Conservation (phyloP, 1,140 invertebrate genomes). For the Anoplophora glabripennis region DNA sequence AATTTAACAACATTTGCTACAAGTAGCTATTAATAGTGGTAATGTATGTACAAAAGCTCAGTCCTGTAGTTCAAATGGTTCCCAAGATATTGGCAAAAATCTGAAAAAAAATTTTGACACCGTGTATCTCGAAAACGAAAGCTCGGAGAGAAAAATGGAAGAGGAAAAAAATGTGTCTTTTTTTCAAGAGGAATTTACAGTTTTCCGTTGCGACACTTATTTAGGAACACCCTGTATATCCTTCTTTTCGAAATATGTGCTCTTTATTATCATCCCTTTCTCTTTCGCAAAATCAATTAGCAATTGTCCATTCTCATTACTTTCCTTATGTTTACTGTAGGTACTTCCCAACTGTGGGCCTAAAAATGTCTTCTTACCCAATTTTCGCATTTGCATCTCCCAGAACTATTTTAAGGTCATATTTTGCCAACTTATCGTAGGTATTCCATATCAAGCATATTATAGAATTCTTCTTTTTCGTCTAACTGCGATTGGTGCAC, state of each 20-base stretch:
- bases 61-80: too few relatives aligned
- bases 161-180: too few relatives aligned
- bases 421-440: background rate
- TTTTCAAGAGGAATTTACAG: too few relatives aligned
- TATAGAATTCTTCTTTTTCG: slow-evolving; percentile 1
- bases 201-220: too few relatives aligned
- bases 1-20: too few relatives aligned
- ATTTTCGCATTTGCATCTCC: slow-evolving; percentile 13
- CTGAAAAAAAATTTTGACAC: too few relatives aligned
- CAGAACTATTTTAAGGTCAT: slow-evolving; percentile 9
- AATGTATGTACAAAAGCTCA: too few relatives aligned
- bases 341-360: slow-evolving; percentile 37
- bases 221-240: slow-evolving; percentile 27
- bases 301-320: slow-evolving; percentile 30
- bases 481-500: background rate
- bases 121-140: too few relatives aligned
- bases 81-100: too few relatives aligned
- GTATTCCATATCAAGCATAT: background rate
- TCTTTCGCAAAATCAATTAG: slow-evolving; percentile 23
- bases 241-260: slow-evolving; percentile 28
- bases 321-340: slow-evolving; percentile 39
- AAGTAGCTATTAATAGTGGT: too few relatives aligned
- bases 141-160: too few relatives aligned
- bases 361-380: slow-evolving; percentile 14
- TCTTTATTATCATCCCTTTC: slow-evolving; percentile 25